Evolutionary conservation across 2,888 invertebrate species (phyloP).

Genomic region (Polydesmus complanatus): DNA sequence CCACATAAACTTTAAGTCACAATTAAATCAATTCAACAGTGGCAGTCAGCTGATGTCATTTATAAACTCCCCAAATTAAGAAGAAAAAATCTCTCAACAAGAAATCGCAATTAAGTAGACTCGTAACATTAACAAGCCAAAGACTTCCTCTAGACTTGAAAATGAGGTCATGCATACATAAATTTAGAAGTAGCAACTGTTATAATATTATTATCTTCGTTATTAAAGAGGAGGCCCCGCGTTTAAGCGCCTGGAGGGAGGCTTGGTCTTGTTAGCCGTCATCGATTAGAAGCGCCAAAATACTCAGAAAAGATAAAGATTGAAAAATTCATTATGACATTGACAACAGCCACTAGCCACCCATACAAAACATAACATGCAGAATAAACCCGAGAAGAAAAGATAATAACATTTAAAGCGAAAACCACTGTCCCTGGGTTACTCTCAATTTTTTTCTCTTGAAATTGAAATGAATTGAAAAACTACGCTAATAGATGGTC

Average conservation of each 20-base stretch:
- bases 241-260: too few relatives aligned
- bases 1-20: too few relatives aligned
- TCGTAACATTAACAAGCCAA: background rate
- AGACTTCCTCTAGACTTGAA: background rate
- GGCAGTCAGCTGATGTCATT: background rate
- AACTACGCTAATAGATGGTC: too few relatives aligned
- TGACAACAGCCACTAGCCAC: background rate
- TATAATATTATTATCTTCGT: background rate
- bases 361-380: background rate
- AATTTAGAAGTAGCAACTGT: background rate
- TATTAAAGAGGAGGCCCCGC: background rate
- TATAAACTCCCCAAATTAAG: background rate
- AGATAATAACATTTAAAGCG: background rate
- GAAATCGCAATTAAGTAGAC: background rate
- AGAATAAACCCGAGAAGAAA: background rate
- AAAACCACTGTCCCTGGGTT: too few relatives aligned
- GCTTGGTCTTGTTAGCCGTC: background rate
- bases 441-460: background rate
- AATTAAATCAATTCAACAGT: background rate
- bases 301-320: background rate
- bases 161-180: too few relatives aligned
- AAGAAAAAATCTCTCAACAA: background rate
- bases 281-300: background rate
- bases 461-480: background rate
- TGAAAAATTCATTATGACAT: background rate